A percentile compares a stretch with the other conserved stretches of the same genome.
Evolutionary conservation across 2,797 vertebrate genomes (phyloP).

Genomic region (Sebastes steindachneri): DNA sequence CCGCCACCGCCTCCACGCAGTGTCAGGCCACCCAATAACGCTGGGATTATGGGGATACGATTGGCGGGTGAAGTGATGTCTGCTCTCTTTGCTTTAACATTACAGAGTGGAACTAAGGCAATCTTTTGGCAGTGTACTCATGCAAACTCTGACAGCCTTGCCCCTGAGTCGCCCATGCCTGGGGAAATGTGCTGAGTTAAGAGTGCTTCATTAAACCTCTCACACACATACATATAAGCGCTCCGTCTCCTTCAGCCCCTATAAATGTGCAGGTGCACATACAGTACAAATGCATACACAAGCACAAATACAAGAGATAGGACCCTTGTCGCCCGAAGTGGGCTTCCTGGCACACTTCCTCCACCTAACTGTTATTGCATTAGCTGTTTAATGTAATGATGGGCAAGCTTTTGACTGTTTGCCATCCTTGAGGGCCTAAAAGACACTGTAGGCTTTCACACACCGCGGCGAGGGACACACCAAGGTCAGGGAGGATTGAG

Average conservation of each 20-base stretch:
- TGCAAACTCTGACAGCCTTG: constrained; percentile 48
- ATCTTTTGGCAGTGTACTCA: constrained; percentile 54
- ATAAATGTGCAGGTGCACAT: constrained; percentile 55
- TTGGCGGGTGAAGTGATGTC: constrained; percentile 33
- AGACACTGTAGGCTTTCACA: constrained; percentile 39
- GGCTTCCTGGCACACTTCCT: constrained; percentile 53
- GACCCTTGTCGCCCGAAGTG: constrained; percentile 56
- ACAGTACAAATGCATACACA: constrained; percentile 27
- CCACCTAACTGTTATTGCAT: constrained; percentile 58
- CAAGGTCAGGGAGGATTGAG: constrained; percentile 45
- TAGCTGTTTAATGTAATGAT: constrained; percentile 56
- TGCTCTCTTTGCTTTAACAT: constrained; percentile 52
- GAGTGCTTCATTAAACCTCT: constrained; percentile 73
- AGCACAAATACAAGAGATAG: constrained; percentile 19
- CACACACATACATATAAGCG: constrained; percentile 25
- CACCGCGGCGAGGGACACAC: constrained; percentile 16
- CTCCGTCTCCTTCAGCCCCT: neutral
- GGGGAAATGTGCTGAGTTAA: constrained; percentile 67
- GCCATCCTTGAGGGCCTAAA: constrained; percentile 47
- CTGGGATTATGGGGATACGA: constrained; percentile 47
- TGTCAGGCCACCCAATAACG: constrained; percentile 54
- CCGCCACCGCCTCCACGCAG: neutral
- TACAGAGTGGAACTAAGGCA: constrained; percentile 43
- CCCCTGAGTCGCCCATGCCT: constrained; percentile 51
- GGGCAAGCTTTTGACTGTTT: constrained; percentile 61